Percentiles rank a stretch among this genome's conserved stretches.
Evolutionary conservation across 2,888 invertebrate genomes (phyloP).

Genomic region (Neoitamus cyanurus): DNA sequence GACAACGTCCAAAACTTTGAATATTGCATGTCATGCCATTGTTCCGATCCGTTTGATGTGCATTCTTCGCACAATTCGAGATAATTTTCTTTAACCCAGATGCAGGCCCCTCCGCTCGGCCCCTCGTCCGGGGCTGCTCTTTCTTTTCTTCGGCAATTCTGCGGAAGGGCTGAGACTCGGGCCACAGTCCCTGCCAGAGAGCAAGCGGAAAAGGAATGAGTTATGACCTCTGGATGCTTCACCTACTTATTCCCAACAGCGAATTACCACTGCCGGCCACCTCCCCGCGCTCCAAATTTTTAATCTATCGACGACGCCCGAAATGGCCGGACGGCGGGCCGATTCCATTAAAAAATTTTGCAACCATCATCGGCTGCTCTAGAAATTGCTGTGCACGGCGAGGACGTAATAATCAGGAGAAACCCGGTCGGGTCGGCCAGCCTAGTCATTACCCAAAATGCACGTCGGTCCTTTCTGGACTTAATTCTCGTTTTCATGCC

Average conservation of each 20-base stretch:
- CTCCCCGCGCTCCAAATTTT: not conserved
- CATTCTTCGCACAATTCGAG: slow-evolving; percentile 21
- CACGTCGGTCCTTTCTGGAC: not conserved
- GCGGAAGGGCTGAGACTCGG: not conserved
- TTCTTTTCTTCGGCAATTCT: not conserved
- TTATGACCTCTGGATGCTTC: not conserved
- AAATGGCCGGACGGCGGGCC: too few species aligned
- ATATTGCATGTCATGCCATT: slow-evolving; percentile 37
- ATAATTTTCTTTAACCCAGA: slow-evolving; percentile 12
- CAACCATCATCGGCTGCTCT: not conserved
- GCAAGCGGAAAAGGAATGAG: not conserved
- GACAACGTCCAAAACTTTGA: slow-evolving; percentile 18
- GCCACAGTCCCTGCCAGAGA: not conserved
- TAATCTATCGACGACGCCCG: not conserved
- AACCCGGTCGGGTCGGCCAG: not conserved
- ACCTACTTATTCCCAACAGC: not conserved
- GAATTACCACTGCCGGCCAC: not conserved
- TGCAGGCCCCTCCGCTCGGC: not conserved
- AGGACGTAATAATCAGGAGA: not conserved
- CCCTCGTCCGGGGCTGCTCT: not conserved
- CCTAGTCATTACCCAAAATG: slow-evolving; percentile 7
- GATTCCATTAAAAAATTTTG: not conserved
- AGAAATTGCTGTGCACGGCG: not conserved
- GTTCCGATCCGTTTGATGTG: slow-evolving; percentile 18
- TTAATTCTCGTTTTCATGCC: not conserved